These are phyloP conservation scores for Cosmopolites sordidus DNA, from an alignment of 2,888 invertebrate genomes.

Conservation along the genomic window DNA sequence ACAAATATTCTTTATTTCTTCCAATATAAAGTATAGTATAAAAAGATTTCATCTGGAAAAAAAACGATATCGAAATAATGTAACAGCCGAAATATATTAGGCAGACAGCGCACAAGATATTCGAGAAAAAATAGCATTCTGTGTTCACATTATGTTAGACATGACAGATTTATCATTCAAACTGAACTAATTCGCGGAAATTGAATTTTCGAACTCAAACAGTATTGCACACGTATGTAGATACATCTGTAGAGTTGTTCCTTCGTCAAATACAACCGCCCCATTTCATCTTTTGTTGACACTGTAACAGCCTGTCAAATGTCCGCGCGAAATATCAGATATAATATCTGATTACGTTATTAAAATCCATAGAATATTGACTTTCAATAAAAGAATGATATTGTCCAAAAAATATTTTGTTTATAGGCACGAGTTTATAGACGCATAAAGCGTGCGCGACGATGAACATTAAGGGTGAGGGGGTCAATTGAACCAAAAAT, in stretches of 20 bases:
- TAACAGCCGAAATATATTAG: slow-evolving; percentile 5
- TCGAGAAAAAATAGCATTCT: slow-evolving; percentile 33
- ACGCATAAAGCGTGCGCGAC: too few species aligned
- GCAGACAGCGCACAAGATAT: slow-evolving; percentile 14
- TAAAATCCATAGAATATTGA: background rate
- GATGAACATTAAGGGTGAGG: too few species aligned
- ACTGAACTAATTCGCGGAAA: slow-evolving; percentile 43
- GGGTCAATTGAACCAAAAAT: too few species aligned
- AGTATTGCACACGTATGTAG: slow-evolving; percentile 14
- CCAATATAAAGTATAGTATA: too few species aligned
- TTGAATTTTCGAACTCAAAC: slow-evolving; percentile 36
- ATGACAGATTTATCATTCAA: slow-evolving; percentile 42
- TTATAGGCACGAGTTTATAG: too few species aligned
- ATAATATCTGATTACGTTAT: background rate
- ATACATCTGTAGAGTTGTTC: too few species aligned
- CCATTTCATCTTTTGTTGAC: slow-evolving; percentile 21
- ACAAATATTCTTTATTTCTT: too few species aligned
- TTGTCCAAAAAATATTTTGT: too few species aligned
- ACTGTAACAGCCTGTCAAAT: slow-evolving; percentile 25
- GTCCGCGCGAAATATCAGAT: too few species aligned
- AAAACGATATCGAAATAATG: too few species aligned
- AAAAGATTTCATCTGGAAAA: too few species aligned
- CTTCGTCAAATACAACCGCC: too few species aligned
- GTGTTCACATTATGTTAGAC: slow-evolving; percentile 39
- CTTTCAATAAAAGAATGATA: background rate